These are phyloP conservation scores for Platysternon megacephalum DNA, from an alignment of 2,113 vertebrate genomes.

Conservation along the genomic window DNA sequence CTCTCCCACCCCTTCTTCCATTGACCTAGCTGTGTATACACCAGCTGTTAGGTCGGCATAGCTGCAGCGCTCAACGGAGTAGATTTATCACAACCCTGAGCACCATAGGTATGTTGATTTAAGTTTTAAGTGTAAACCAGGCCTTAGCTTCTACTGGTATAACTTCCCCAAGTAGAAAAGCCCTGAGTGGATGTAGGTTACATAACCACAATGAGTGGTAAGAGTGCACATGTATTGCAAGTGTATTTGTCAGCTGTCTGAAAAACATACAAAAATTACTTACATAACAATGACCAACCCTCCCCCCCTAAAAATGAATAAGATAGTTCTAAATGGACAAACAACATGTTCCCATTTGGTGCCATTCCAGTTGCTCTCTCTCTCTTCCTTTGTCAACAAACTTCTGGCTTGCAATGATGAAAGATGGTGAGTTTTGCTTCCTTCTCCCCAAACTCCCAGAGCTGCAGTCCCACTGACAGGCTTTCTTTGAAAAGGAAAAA, in stretches of 20 bases:
- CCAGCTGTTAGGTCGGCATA: neutral
- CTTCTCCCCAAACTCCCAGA: neutral
- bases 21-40: neutral
- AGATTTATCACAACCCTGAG: neutral
- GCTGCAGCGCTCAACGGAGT: neutral
- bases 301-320: neutral
- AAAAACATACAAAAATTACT: conserved; percentile 2
- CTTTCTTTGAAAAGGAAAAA: neutral
- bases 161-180: neutral
- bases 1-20: neutral
- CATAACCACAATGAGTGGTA: neutral
- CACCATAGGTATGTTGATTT: neutral
- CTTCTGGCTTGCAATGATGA: neutral
- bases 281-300: neutral
- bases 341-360: neutral
- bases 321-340: neutral
- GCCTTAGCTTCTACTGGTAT: neutral
- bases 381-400: conserved; percentile 1
- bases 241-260: neutral
- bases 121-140: neutral
- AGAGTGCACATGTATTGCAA: neutral
- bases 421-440: neutral
- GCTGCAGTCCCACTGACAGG: neutral
- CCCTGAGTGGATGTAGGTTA: neutral
- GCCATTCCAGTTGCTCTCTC: neutral